Conservation (phyloP, 2,888 invertebrate species). For the Loripinus fragilis region DNA sequence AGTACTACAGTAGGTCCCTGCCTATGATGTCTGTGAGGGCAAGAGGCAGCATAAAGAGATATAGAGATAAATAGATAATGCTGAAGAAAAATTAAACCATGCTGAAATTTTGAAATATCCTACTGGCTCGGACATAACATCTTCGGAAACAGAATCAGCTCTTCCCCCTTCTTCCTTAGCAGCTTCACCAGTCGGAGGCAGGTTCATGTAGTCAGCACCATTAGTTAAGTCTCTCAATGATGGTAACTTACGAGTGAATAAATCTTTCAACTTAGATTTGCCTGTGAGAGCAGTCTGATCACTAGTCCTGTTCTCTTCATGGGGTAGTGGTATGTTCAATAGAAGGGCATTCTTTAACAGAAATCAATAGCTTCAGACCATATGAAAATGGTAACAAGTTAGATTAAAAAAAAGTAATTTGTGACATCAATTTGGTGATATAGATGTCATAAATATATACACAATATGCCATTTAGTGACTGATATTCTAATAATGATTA, state of each 20-base stretch:
- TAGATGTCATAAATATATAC: too few relatives aligned
- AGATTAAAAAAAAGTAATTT: too few relatives aligned
- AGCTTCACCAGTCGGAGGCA: not conserved
- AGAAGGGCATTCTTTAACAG: not conserved
- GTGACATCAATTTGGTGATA: too few relatives aligned
- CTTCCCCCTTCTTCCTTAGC: not conserved
- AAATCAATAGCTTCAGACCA: too few relatives aligned
- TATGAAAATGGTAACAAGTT: too few relatives aligned
- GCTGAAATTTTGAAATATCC: conserved; percentile 11
- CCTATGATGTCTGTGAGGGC: too few relatives aligned
- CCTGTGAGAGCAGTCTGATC: not conserved
- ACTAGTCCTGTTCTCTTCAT: not conserved
- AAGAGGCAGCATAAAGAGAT: too few relatives aligned
- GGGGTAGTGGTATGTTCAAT: not conserved
- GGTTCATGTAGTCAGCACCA: not conserved
- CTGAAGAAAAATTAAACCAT: not conserved
- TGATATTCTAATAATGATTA: too few relatives aligned
- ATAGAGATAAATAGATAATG: too few relatives aligned
- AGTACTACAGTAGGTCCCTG: too few relatives aligned
- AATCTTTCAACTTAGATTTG: not conserved
- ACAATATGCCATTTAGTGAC: too few relatives aligned
- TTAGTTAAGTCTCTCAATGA: not conserved
- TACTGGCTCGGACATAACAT: not conserved
- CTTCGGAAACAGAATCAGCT: not conserved
- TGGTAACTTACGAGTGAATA: not conserved